Conservation (phyloP, 2,797 vertebrate species). For the Manis crassicaudata region DNA sequence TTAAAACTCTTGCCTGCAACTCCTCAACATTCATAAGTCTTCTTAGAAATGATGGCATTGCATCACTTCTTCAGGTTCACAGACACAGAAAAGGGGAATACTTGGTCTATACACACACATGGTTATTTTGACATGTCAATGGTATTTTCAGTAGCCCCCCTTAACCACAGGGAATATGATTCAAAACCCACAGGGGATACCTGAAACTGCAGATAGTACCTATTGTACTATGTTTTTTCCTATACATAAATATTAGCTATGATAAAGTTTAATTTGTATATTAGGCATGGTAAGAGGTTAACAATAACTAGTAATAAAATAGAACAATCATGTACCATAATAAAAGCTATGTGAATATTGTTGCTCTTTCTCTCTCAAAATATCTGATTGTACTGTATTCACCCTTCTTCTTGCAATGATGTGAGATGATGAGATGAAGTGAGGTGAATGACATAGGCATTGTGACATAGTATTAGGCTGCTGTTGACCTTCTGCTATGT, state of each 20-base stretch:
- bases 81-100: neutral
- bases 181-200: neutral
- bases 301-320: neutral
- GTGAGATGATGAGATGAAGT: neutral
- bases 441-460: neutral
- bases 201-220: neutral
- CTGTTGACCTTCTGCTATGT: neutral
- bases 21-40: neutral
- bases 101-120: neutral
- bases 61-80: neutral
- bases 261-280: neutral
- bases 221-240: neutral
- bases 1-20: slow-evolving; percentile 1
- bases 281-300: neutral
- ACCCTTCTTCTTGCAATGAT: neutral
- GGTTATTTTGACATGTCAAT: neutral
- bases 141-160: neutral
- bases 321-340: neutral
- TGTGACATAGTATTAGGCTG: neutral
- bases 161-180: neutral
- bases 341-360: neutral
- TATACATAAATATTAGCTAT: neutral
- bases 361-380: neutral
- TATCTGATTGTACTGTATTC: neutral
- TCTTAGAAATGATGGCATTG: neutral